Conservation (phyloP, 2,888 invertebrate genomes). For the Volucella bombylans region DNA sequence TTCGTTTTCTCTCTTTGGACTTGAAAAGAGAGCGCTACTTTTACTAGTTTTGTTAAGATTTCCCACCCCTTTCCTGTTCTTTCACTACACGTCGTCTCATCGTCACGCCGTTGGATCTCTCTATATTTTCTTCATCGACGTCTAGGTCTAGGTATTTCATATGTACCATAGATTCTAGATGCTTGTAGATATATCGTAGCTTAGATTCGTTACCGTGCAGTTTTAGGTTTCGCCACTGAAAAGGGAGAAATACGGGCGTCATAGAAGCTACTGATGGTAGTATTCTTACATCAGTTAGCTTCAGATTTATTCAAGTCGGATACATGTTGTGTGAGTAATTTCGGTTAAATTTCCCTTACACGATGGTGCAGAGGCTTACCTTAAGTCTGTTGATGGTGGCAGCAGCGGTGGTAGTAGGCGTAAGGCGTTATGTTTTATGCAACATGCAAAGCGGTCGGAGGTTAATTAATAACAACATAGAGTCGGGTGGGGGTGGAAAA, state of each 20-base stretch:
- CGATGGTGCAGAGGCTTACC: not conserved
- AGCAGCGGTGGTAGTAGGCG: not conserved
- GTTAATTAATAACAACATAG: slow-evolving; percentile 39
- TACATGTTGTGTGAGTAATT: slow-evolving; percentile 24
- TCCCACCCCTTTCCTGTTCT: not conserved
- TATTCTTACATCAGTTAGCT: slow-evolving; percentile 3
- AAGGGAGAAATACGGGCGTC: too few species aligned
- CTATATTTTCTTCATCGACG: too few species aligned
- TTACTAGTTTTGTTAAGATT: not conserved
- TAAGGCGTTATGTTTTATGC: slow-evolving; percentile 1
- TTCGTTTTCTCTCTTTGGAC: slow-evolving; percentile 13
- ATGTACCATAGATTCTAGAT: not conserved
- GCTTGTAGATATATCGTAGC: not conserved
- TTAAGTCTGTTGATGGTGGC: not conserved
- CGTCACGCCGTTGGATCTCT: too few species aligned
- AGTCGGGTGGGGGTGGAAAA: not conserved
- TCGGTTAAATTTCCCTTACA: not conserved
- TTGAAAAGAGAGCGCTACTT: slow-evolving; percentile 10
- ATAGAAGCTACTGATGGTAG: too few species aligned
- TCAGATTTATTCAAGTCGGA: slow-evolving; percentile 24
- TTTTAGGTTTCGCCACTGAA: not conserved
- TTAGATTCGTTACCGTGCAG: slow-evolving; percentile 16
- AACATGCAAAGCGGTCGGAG: slow-evolving; percentile 22
- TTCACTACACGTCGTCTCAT: too few species aligned
- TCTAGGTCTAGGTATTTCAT: slow-evolving; percentile 3